Base-by-base conservation (phyloP, 2,797 vertebrate genomes). In the Enteromius mattozi region DNA sequence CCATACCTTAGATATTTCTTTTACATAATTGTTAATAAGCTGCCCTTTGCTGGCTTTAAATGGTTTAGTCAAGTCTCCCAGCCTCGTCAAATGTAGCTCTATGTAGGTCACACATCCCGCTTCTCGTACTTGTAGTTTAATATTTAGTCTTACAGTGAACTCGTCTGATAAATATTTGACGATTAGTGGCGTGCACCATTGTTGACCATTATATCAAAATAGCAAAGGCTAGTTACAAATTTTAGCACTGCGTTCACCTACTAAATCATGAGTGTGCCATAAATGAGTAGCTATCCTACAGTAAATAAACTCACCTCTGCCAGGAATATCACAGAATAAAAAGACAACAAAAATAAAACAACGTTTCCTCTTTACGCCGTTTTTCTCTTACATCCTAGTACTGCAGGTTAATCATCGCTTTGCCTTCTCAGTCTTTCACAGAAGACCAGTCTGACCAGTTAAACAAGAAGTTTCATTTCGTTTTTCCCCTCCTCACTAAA, bases 391-490 rank as follows among this genome's bases (percentile, higher is more conserved):
- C 12, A 30, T 14, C 27, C 14, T 65, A 14, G 16, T 21, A 24
- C 12, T 0, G 3, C 2, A 59, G 56, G 56, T 4, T 24, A 8
- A 47, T 72, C 10, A 3, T 33, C 45, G 7, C 17, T 12, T 27
- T 21, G 16, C 17, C 19, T 4, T 59, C 77, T 45, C 24, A 33
- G 37, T 66, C 45, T 24, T 63, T 75, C 21, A 49, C 8, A 19
- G 7, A n/a, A 7, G 14, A 76, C 81, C n/a, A 42, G 81, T 76
- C 45, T 21, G 47, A 83, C 72, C 14, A 68, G 81, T 68, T 66
- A 8, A 9, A n/a, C 71, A 68, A 49, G 42, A 51, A 16, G 40
- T 33, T n/a, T 33, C 10, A 21, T 49, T n/a, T 49, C 27, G n/a
- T 6, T 33, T 79, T 33, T 9, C 8, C 1, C n/a, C 30, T 40